A percentile compares a stretch with the other conserved stretches of the same genome.
These are phyloP conservation scores for Siphlonurus alternatus DNA, from an alignment of 2,888 invertebrate species.

Conservation along the genomic window DNA sequence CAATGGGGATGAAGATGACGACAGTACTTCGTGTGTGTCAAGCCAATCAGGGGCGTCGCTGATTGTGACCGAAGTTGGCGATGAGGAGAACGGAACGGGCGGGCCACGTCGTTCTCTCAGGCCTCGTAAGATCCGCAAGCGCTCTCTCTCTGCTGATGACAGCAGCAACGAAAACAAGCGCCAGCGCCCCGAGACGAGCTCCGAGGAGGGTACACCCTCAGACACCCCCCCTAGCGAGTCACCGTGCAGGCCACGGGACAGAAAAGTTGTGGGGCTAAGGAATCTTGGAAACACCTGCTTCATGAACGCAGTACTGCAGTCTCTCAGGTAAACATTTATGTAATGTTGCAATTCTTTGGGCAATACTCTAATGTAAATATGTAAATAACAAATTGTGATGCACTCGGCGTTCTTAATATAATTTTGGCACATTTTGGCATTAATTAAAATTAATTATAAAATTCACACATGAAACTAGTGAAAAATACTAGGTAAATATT, in stretches of 20 bases:
- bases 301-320: slow-evolving; percentile 73
- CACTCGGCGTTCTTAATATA: too few species aligned
- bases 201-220: background rate
- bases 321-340: slow-evolving; percentile 33
- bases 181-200: background rate
- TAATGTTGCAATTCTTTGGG: background rate
- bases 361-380: background rate
- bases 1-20: background rate
- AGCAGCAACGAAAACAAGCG: background rate
- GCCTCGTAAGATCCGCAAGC: background rate
- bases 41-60: background rate
- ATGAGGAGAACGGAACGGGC: background rate
- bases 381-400: too few species aligned
- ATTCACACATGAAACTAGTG: too few species aligned
- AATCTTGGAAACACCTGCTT: slow-evolving; percentile 76
- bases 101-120: background rate
- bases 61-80: background rate
- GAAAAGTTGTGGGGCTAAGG: slow-evolving; percentile 52
- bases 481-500: too few species aligned
- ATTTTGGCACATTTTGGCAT: too few species aligned
- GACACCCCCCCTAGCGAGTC: background rate
- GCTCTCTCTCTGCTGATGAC: background rate
- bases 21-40: background rate
- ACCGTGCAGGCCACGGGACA: slow-evolving; percentile 27
- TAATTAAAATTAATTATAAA: too few species aligned